A percentile compares a stretch with the other conserved stretches of the same genome.
These are phyloP conservation scores for Syngnathus scovelli DNA, from an alignment of 2,113 vertebrate genomes.

Conservation along the genomic window DNA sequence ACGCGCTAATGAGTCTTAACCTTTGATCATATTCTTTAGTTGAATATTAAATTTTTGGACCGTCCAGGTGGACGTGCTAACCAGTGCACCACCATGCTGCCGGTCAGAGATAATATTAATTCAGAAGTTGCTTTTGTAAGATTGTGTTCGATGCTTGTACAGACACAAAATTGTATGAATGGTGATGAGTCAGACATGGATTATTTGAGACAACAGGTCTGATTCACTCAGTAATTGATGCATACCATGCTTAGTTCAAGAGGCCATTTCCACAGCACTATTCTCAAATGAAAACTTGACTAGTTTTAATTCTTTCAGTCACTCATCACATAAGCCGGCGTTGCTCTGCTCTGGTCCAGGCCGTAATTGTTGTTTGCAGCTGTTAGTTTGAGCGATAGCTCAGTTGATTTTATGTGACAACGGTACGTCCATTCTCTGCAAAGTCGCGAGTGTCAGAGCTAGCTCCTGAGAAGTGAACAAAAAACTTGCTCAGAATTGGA, in stretches of 20 bases:
- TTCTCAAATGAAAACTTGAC: background rate
- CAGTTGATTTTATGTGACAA: slow-evolving; percentile 44
- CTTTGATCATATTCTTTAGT: background rate
- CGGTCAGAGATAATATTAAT: background rate
- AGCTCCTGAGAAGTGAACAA: background rate
- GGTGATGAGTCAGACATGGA: background rate
- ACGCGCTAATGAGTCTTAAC: background rate
- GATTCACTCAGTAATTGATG: background rate
- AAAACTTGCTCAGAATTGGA: background rate
- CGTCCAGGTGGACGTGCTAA: background rate
- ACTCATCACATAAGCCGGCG: slow-evolving; percentile 14
- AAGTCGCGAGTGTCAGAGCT: slow-evolving; percentile 19
- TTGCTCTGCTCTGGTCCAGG: slow-evolving; percentile 30
- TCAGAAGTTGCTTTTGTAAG: background rate
- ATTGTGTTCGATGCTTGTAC: background rate
- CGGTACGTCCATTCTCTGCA: slow-evolving; percentile 15
- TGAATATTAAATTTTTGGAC: background rate
- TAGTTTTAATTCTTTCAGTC: slow-evolving; percentile 20
- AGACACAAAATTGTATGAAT: background rate
- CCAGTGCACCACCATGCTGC: no score
- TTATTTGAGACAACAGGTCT: background rate
- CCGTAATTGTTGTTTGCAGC: slow-evolving; percentile 35
- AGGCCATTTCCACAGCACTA: background rate
- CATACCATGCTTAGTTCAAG: background rate
- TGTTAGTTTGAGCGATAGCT: slow-evolving; percentile 41